Evolutionary conservation across 2,888 invertebrate genomes (phyloP).

Genomic region (Catocala sponsa): DNA sequence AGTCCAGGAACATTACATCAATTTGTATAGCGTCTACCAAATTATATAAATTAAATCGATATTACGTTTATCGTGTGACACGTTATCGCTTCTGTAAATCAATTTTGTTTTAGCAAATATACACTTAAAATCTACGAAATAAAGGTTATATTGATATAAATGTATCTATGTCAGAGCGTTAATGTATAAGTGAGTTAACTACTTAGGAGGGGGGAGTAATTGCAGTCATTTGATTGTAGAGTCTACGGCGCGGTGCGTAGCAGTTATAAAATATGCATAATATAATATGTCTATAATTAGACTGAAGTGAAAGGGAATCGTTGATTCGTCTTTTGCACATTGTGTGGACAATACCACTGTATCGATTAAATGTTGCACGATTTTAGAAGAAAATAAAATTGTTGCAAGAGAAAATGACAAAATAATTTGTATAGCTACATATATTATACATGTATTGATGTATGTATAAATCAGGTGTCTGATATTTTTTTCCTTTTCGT

Average conservation of each 20-base stretch:
- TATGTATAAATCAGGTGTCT: no score
- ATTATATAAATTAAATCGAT: conserved; percentile 38
- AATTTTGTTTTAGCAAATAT: conserved; percentile 8
- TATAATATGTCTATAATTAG: conserved; percentile 1
- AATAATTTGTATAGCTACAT: no score
- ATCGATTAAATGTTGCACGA: no score
- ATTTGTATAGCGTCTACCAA: background rate
- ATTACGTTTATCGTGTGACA: conserved; percentile 35
- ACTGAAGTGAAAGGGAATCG: conserved; percentile 2
- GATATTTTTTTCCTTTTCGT: no score
- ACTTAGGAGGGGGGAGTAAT: background rate
- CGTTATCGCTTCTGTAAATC: conserved; percentile 30
- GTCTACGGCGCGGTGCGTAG: background rate
- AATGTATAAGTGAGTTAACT: background rate
- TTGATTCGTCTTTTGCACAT: background rate
- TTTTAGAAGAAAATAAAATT: no score
- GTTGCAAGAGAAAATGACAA: no score
- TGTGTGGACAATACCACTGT: background rate
- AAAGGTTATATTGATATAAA: background rate
- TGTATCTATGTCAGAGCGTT: background rate
- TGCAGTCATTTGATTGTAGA: no score
- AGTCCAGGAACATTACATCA: background rate
- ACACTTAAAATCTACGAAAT: background rate
- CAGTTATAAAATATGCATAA: conserved; percentile 1
- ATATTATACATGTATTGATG: no score